Percentiles rank a stretch among this genome's conserved stretches.
These are phyloP conservation scores for Aphelenchoides fujianensis DNA, from an alignment of 1,140 invertebrate genomes.

Conservation along the genomic window DNA sequence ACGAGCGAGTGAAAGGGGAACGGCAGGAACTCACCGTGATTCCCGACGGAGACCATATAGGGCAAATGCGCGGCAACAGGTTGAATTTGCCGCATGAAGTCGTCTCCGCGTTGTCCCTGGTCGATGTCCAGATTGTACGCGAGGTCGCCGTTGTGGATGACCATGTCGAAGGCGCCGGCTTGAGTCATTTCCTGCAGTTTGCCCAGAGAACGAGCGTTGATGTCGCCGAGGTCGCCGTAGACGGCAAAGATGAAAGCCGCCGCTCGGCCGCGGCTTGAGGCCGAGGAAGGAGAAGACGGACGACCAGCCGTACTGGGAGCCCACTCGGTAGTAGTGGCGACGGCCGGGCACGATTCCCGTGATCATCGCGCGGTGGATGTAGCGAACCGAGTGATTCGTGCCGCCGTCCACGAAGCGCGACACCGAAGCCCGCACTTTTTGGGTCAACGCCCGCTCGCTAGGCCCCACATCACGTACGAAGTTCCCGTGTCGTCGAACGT, in stretches of 20 bases:
- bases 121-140: conserved; percentile 64
- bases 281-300: conserved; percentile 63
- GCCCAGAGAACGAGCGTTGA: conserved; percentile 65
- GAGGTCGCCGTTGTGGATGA: conserved; percentile 65
- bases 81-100: conserved; percentile 84
- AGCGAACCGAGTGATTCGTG: neutral
- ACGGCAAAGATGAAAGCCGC: conserved; percentile 64
- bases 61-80: conserved; percentile 79
- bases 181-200: conserved; percentile 63
- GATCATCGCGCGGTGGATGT: conserved; percentile 30
- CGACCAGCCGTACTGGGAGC: conserved; percentile 61
- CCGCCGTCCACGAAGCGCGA: conserved; percentile 22
- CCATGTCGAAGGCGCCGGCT: conserved; percentile 64
- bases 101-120: conserved; percentile 76
- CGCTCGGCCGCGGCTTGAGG: conserved; percentile 56
- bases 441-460: conserved; percentile 12
- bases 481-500: conserved; percentile 29
- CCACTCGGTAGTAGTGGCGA: conserved; percentile 30
- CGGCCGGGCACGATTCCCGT: conserved; percentile 24
- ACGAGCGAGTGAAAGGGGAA: too few species aligned
- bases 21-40: conserved; percentile 69
- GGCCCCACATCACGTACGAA: conserved; percentile 26
- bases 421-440: conserved; percentile 13
- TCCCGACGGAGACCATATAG: conserved; percentile 86
- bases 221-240: conserved; percentile 67